Percentiles rank a stretch among this genome's conserved stretches.
Conservation (phyloP, 2,113 vertebrate species). For the Ellobius talpinus region DNA sequence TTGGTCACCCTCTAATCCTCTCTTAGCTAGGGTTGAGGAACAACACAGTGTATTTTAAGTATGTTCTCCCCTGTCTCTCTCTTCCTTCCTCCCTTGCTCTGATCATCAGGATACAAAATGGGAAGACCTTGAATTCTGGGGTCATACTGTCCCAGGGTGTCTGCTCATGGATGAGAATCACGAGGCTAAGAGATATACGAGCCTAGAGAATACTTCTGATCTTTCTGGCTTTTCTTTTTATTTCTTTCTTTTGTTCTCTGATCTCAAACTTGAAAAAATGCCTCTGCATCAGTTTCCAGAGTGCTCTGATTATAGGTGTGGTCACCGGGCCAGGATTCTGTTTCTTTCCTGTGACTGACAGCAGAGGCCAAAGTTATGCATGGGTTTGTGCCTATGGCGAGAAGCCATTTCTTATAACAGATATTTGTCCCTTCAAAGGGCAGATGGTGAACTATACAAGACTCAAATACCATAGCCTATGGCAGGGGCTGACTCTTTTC, state of each 20-base stretch:
- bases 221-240: background rate
- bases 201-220: background rate
- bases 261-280: background rate
- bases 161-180: background rate
- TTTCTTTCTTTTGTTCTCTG: background rate
- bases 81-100: background rate
- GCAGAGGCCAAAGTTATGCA: background rate
- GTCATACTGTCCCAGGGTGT: background rate
- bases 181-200: background rate
- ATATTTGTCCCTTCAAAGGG: background rate
- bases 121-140: background rate
- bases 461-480: background rate
- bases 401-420: background rate
- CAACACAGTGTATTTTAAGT: background rate
- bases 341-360: background rate
- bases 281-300: background rate
- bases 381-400: background rate
- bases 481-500: background rate
- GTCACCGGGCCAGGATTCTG: background rate
- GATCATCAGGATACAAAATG: background rate
- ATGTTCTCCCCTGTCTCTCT: background rate
- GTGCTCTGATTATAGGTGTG: background rate
- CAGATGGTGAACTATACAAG: background rate
- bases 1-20: background rate
- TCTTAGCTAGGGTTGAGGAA: too few species aligned